Evolutionary conservation across 2,113 vertebrate genomes (phyloP), one percentile per base, ranked within the genome.

Genomic region (Corythornis vintsioides): DNA sequence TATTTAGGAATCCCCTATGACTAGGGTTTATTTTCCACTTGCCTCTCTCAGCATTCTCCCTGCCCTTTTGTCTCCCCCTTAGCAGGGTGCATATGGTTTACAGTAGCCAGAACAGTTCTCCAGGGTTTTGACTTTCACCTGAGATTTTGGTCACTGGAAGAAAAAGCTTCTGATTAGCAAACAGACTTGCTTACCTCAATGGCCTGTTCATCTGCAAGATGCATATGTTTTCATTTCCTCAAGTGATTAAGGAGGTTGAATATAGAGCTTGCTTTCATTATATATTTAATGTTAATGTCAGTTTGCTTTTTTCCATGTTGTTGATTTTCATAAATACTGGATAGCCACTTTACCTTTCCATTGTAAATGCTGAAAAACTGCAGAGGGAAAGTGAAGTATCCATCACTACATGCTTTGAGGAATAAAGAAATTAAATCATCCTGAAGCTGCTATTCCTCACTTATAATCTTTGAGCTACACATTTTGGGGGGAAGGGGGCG

Each of bases 41-140:
- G 26, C 31, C 12, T 74, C 11, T 67, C 42, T 18, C 65, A 82
- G 73, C 29, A 6, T 4, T 53, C 29, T 35, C 8, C 8, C n/a
- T 52, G 77, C 15, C 80, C 56, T 63, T 59, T 5, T 7, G 1
- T 52, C 33, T 48, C 38, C 65, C 22, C n/a, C 35, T 52, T 4
- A 20, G 26, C 22, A 35, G 45, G 10, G 28, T 0, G 2, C 13
- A 0, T 16, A 13, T 14, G 33, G 29, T 9, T 53, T 21, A 24
- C n/a, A 47, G 76, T 9, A 67, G 29, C 87, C 84, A 72, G 63
- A 26, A n/a, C n/a, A 45, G 61, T 57, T 63, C 78, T 35, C 52
- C 59, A 16, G 40, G 61, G 38, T 1, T 57, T 84, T 76, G 59
- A 4, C 38, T 81, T 60, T 71, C 57, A 45, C 74, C 70, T 31